phyloP scores from a whole-genome alignment of 1,140 invertebrate genomes.

The Lepidurus apus region DNA sequence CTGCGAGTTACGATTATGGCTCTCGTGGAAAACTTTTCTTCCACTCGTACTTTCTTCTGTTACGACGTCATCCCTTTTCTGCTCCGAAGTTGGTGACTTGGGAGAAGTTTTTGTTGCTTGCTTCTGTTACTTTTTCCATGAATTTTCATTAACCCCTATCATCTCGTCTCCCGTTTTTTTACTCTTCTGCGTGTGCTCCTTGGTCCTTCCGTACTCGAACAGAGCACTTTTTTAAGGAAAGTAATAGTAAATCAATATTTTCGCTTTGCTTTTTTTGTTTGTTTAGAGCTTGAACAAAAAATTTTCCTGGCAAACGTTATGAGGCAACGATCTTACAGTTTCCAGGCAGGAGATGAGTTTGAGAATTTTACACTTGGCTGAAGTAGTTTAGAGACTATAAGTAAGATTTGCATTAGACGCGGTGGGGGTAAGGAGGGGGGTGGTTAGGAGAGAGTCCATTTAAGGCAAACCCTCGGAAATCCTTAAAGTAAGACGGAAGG shows the following conservation, averaged over 20 bases:
- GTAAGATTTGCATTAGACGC: background rate
- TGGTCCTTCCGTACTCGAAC: background rate
- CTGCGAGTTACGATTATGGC: constrained; percentile 5
- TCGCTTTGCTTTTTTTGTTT: background rate
- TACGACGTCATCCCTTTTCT: background rate
- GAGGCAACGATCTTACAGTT: background rate
- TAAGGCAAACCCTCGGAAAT: constrained; percentile 7
- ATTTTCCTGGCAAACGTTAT: background rate
- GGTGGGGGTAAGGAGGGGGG: background rate
- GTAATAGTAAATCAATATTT: constrained; percentile 20
- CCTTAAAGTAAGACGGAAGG: constrained; percentile 11
- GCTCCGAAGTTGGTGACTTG: background rate
- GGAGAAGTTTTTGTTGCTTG: background rate
- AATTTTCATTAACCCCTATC: constrained; percentile 22
- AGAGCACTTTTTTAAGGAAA: background rate
- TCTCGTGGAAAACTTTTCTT: constrained; percentile 4
- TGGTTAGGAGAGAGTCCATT: background rate
- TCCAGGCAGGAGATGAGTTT: background rate
- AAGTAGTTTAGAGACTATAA: constrained; percentile 8
- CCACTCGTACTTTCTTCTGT: background rate
- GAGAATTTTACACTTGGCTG: background rate
- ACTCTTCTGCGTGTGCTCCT: background rate
- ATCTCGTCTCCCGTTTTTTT: background rate
- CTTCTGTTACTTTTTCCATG: constrained; percentile 9
- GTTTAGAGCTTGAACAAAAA: background rate